Base-by-base conservation (phyloP, 1,140 invertebrate genomes). In the Heliconius congener region DNA sequence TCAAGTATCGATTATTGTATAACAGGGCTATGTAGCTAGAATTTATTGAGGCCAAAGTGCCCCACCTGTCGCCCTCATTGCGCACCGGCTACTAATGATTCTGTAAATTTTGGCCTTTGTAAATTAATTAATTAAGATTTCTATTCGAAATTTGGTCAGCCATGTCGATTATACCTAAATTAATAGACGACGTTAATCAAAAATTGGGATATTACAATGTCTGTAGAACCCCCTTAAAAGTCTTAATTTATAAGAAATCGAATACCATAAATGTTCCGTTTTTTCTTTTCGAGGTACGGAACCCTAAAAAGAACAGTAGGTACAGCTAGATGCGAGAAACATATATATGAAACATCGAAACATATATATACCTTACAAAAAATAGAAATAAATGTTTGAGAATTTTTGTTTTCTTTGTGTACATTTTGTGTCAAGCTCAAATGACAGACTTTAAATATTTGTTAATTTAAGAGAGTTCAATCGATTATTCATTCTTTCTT, bases 41-140 rank as follows among this genome's bases (percentile, higher is more conserved):
- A 66, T 66, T 66, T 66, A 66, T 66, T 66, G 60, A 66, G 60
- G 60, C 60, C 60, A 66, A 66, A 66, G 60, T 66, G 60, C 60
- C 60, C 60, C 60, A 66, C 60, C 60, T 66, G 23, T 27, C 60
- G 60, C 23, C 60, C 60, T 27, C 23, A 13, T 30, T 66, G 23
- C 60, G 60, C n/a, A 23, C n/a, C n/a, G 55, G 55, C 60, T 16
- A 66, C 60, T 66, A 66, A 66, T 66, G 27, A 66, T 66, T 27
- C 27, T 66, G 60, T 66, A 66, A 27, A 66, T 66, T 66, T 66
- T 30, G 27, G 23, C 60, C 60, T 66, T 66, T 18, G 60, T 66
- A 66, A 66, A 30, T 66, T 66, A 66, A 16, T 66, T 66, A 66
- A 66, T 66, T 66, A 66, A 66, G 60, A 66, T 66, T 66, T 66